Base-by-base conservation (phyloP, 1,140 invertebrate genomes). In the Psilanteris sp. region DNA sequence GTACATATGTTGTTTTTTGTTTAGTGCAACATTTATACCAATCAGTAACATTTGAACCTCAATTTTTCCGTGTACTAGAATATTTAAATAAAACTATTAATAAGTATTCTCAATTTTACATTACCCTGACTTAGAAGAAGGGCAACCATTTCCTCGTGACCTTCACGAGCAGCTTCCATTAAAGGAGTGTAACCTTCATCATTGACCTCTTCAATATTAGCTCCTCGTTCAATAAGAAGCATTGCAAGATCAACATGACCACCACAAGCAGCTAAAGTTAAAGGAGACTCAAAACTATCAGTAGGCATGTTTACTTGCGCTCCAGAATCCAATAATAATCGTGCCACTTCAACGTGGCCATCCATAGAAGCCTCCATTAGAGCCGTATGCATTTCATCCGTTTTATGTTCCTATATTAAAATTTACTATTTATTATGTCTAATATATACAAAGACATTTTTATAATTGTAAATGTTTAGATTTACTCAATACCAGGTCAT, bases 291-390 rank as follows among this genome's bases (percentile, higher is more conserved):
- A 89, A 99, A 99, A 88, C 97, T 99, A 85, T 99, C 98, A 26
- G 96, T 98, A 34, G 97, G 97, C 97, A 99, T 98, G 89, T 99
- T 99, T 4, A 97, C 96, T 91, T 99, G 97, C 26, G 98, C 98
- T 52, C 97, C 97, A n/a, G 96, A 97, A 89, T 98, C 96, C 7
- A 99, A 88, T 18, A 99, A 89, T 43, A 98, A 90, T 20, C 96
- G 88, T 1, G 97, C 97, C 14, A 99, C 97, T 88, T 99, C 97
- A 0, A 99, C 93, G 87, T 99, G 98, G 1, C 98, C 98, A 90
- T 99, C 98, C 98, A 99, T 99, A 18, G 97, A 98, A 13, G 98
- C 98, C 89, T 99, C 98, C 97, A 99, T 99, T 1, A 99, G 89
- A 14, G 98, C 98, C 1, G 98, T 99, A 88, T 99, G 98, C 97